These are phyloP conservation scores for Nanger granti DNA, from an alignment of 2,113 vertebrate species.

Conservation along the genomic window DNA sequence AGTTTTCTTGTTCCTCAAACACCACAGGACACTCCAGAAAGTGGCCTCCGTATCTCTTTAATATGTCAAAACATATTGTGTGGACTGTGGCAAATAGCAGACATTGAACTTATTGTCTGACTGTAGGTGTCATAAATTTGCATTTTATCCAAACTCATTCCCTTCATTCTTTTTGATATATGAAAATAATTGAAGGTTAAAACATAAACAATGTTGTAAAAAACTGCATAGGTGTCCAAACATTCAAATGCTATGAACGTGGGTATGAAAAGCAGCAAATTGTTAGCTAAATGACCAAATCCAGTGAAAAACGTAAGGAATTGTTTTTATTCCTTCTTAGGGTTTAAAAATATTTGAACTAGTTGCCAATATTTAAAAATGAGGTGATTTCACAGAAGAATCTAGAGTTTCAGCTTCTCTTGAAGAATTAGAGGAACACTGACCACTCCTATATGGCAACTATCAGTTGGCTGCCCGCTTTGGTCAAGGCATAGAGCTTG, in stretches of 20 bases:
- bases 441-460: rapidly evolving
- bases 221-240: background rate
- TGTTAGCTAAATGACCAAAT: background rate
- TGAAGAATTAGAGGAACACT: background rate
- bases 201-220: background rate
- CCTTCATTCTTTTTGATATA: background rate
- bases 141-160: background rate
- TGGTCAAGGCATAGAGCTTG: rapidly evolving
- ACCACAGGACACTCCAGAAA: background rate
- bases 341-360: conserved; percentile 1
- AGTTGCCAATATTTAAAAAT: background rate
- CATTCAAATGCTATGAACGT: background rate
- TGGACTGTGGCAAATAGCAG: background rate
- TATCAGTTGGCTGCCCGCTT: rapidly evolving
- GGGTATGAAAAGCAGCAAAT: background rate
- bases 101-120: background rate
- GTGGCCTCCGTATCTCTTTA: background rate
- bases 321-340: background rate
- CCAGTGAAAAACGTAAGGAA: background rate
- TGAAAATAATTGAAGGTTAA: background rate
- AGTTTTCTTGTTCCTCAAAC: background rate
- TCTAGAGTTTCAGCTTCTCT: background rate
- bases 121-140: background rate
- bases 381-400: background rate
- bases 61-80: background rate